Conservation (phyloP, 2,113 vertebrate species). For the Cyrtonyx montezumae region DNA sequence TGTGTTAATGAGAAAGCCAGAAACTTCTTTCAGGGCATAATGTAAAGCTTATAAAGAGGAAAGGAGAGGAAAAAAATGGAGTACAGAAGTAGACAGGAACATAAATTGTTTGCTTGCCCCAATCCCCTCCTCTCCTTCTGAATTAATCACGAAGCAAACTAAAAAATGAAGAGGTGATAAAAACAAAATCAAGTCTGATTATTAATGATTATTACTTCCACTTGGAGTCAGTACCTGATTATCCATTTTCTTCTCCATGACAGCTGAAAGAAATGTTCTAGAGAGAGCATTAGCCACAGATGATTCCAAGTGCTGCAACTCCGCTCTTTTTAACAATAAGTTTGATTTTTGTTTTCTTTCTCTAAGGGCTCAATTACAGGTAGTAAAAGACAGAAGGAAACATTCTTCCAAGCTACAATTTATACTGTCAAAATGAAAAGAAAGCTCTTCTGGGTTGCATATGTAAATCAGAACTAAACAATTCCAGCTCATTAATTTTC, state of each 20-base stretch:
- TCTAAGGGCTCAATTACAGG: neutral
- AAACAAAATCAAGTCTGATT: neutral
- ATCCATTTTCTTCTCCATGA: neutral
- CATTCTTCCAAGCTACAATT: neutral
- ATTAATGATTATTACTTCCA: neutral
- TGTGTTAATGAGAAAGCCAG: neutral
- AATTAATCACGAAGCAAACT: neutral
- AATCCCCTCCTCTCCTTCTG: neutral
- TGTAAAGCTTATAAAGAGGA: neutral
- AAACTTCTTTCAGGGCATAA: neutral
- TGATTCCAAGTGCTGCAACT: neutral
- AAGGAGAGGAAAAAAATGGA: neutral
- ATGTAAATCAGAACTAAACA: neutral
- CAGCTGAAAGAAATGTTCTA: neutral
- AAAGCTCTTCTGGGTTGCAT: neutral
- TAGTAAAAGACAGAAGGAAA: neutral
- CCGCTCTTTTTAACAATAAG: neutral
- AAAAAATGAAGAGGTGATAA: neutral
- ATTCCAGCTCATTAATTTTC: neutral
- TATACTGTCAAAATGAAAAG: neutral
- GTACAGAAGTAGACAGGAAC: neutral
- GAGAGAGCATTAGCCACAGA: neutral
- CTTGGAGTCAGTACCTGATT: neutral
- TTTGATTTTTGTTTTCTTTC: neutral
- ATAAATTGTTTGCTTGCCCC: neutral